Percentiles rank a stretch among this genome's conserved stretches.
Conservation (phyloP, 2,113 vertebrate genomes). For the Corythaeola cristata region DNA sequence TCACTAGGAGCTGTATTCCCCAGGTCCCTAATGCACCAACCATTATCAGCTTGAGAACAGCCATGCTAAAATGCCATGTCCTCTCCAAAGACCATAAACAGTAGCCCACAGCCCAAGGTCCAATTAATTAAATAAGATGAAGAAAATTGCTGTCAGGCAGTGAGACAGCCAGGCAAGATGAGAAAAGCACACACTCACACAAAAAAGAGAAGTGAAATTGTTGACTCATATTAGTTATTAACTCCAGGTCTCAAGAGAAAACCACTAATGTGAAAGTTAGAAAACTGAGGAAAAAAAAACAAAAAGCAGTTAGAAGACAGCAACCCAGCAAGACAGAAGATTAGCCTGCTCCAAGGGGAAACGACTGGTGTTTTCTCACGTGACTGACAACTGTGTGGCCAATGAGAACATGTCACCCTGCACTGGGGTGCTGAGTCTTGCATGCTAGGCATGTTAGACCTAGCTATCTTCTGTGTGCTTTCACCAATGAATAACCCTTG, state of each 20-base stretch:
- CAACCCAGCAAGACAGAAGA: not conserved
- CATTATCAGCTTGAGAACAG: not conserved
- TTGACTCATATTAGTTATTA: constrained; percentile 10
- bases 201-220: not conserved
- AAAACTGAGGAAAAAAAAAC: not conserved
- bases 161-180: not conserved
- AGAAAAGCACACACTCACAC: not conserved
- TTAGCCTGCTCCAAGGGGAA: not conserved
- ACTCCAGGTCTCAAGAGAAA: not conserved
- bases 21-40: not conserved
- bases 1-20: not conserved
- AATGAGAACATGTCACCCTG: not conserved
- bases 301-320: not conserved
- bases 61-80: not conserved
- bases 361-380: not conserved
- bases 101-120: not conserved
- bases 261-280: not conserved
- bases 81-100: not conserved
- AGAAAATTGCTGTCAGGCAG: not conserved
- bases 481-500: not conserved
- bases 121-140: not conserved
- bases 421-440: not conserved
- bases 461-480: not conserved
- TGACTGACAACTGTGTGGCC: not conserved
- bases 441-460: not conserved